Base-by-base conservation (phyloP, 2,113 vertebrate species). In the Megalops atlanticus region DNA sequence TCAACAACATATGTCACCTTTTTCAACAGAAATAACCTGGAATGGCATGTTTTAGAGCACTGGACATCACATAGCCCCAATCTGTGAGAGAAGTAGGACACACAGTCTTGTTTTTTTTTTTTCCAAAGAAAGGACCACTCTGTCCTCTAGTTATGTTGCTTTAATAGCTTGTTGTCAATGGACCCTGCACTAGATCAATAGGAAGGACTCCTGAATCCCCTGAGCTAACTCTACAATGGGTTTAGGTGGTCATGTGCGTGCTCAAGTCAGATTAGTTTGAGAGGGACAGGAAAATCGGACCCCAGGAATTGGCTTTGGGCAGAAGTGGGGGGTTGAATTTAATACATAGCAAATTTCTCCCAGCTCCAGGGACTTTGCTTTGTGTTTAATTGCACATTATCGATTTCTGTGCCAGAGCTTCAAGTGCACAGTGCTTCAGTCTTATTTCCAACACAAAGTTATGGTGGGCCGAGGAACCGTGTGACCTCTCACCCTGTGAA, bases 301-400 rank as follows among this genome's bases (percentile, higher is more conserved):
- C 36, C 81, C 54, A 87, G 90, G 81, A 81, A 83, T 84, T 8
- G 87, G 78, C 74, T 88, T 80, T 79, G 70, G 40, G 72, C 79
- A 68, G 84, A 85, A 86, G 83, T 82, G 83, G 83, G 86, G 86
- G 85, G 87, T 84, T 87, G 92, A 90, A 89, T 92, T 93, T 89
- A 93, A 86, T 89, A 91, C 84, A 90, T 92, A 93, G 92, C 92
- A 95, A 93, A 91, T 86, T 84, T 86, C 78, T 86, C 76, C 90
- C 85, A 89, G 92, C 85, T 92, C 87, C 87, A 83, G 88, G 31
- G 88, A 90, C 81, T 88, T 85, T 47, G 86, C 90, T 93, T 93
- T 92, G 91, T 91, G 92, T 88, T 94, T 93, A 93, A 91, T 91
- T 92, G 88, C 88, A 89, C 83, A 27, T 72, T 92, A 94, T 94